Conservation (phyloP, 2,797 vertebrate species). For the Tapera naevia region DNA sequence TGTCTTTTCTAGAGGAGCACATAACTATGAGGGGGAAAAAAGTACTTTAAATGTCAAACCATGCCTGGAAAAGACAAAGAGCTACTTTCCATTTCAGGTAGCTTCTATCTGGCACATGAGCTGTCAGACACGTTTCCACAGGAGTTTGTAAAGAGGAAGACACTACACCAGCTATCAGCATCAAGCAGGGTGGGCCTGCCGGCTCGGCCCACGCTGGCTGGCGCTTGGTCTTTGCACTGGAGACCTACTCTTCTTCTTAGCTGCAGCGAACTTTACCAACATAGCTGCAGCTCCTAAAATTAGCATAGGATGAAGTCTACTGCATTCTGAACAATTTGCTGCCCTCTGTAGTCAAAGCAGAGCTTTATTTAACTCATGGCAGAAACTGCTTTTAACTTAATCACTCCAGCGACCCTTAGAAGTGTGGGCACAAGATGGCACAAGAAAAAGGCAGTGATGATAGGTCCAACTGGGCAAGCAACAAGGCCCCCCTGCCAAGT, state of each 20-base stretch:
- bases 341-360: conserved; percentile 55
- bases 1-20: background rate
- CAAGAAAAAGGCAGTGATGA: background rate
- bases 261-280: background rate
- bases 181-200: fast-evolving
- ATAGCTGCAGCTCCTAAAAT: background rate
- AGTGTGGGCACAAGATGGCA: fast-evolving
- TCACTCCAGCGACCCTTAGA: background rate
- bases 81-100: background rate
- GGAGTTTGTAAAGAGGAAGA: background rate
- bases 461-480: background rate
- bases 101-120: background rate
- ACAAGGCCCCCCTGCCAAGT: background rate
- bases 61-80: background rate
- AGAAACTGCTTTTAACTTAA: background rate
- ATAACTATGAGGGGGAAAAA: fast-evolving
- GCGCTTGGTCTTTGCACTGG: background rate
- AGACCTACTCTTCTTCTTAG: background rate
- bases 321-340: conserved; percentile 37
- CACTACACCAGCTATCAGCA: background rate
- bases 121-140: background rate
- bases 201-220: background rate
- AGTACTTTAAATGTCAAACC: background rate
- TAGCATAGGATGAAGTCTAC: background rate
- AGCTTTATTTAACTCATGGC: background rate